Evolutionary conservation across 2,113 vertebrate genomes (phyloP).

Genomic region (Dasypus novemcinctus): DNA sequence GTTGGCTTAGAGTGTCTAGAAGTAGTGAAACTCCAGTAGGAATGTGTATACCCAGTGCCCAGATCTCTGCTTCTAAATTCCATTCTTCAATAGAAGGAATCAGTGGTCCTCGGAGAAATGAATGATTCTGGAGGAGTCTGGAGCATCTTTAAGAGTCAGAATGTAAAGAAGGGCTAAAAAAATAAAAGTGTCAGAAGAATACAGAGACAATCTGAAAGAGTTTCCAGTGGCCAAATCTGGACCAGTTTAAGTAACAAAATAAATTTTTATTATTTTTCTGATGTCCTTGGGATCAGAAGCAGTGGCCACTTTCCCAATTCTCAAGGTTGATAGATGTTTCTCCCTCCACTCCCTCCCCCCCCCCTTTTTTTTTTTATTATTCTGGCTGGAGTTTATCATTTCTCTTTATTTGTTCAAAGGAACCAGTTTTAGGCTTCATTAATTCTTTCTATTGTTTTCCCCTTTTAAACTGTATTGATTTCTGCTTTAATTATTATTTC

Average conservation of each 20-base stretch:
- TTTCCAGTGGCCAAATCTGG: neutral
- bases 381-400: neutral
- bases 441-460: neutral
- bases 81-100: neutral
- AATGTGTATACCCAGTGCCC: neutral
- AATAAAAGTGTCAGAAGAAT: neutral
- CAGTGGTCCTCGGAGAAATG: neutral
- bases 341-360: too few relatives aligned
- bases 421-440: neutral
- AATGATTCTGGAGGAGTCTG: neutral
- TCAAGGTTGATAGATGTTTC: neutral
- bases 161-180: neutral
- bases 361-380: too few relatives aligned
- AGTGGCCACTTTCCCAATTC: neutral
- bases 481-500: neutral
- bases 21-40: neutral
- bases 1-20: neutral
- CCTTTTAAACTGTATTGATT: neutral
- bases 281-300: neutral
- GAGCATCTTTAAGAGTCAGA: neutral
- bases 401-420: neutral
- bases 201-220: neutral
- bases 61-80: neutral
- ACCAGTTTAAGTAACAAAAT: neutral
- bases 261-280: neutral